phyloP scores from a whole-genome alignment of 2,113 vertebrate genomes.

The Hipposideros armiger region DNA sequence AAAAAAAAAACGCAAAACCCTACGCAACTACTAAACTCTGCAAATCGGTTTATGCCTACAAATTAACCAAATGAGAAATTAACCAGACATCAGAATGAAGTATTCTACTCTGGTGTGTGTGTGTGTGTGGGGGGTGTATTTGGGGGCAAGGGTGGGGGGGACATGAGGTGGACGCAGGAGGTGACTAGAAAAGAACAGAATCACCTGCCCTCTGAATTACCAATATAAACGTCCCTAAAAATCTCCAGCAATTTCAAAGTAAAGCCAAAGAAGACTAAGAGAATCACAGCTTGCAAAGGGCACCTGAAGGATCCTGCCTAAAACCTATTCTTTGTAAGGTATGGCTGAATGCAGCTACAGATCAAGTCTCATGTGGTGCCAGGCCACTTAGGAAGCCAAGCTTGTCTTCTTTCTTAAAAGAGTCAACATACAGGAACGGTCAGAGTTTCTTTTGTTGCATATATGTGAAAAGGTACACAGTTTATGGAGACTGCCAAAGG shows the following conservation, averaged over 20 bases:
- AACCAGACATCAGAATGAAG: neutral
- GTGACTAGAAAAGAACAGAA: neutral
- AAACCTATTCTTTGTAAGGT: neutral
- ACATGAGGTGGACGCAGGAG: neutral
- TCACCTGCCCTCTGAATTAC: neutral
- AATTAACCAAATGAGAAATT: conserved; percentile 14
- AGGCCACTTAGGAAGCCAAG: neutral
- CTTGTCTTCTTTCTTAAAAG: conserved; percentile 43
- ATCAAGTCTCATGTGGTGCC: neutral
- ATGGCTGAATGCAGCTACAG: neutral
- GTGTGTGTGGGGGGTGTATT: neutral
- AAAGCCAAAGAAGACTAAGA: neutral
- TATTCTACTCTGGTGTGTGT: neutral
- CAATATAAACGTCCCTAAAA: neutral
- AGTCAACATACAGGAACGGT: neutral
- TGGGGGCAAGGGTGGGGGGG: accelerated
- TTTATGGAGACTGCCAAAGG: neutral
- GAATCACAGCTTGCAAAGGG: neutral
- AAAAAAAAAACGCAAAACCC: neutral
- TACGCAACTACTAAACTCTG: neutral
- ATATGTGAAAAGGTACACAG: neutral
- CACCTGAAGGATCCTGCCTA: neutral
- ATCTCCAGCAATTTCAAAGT: conserved; percentile 6
- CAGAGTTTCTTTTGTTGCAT: neutral
- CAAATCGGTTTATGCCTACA: neutral